Conservation (phyloP, 2,888 invertebrate genomes). For the Macaria liturata region DNA sequence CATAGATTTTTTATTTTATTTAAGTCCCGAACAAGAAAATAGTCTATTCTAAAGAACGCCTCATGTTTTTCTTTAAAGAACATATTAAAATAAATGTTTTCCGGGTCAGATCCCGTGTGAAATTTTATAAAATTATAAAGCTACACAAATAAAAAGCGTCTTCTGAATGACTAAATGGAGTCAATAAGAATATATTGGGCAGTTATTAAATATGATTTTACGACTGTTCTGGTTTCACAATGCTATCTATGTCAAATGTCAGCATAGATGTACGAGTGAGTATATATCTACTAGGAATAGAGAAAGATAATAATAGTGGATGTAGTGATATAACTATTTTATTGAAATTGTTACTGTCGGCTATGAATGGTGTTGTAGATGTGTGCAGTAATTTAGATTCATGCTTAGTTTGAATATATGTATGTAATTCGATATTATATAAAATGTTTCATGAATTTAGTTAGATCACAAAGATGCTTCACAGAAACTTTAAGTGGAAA, state of each 20-base stretch:
- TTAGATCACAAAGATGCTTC: slow-evolving; percentile 31
- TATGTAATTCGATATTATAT: neutral
- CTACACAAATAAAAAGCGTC: slow-evolving; percentile 23
- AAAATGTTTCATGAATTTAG: slow-evolving; percentile 26
- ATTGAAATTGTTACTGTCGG: slow-evolving; percentile 15
- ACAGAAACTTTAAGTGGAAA: slow-evolving; percentile 40
- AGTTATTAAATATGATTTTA: slow-evolving; percentile 31
- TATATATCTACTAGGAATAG: slow-evolving; percentile 19
- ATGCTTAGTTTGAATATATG: neutral
- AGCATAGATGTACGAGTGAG: slow-evolving; percentile 29
- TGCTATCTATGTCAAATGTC: slow-evolving; percentile 40
- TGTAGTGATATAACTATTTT: slow-evolving; percentile 13
- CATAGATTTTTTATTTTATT: no score
- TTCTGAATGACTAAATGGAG: slow-evolving; percentile 31
- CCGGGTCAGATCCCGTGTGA: slow-evolving; percentile 22
- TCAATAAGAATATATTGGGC: slow-evolving; percentile 33
- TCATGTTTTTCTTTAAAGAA: no score
- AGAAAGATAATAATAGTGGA: slow-evolving; percentile 22
- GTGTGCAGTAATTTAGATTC: neutral
- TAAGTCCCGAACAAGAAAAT: no score
- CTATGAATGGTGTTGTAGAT: slow-evolving; percentile 6
- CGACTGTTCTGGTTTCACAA: slow-evolving; percentile 35
- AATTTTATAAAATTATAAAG: slow-evolving; percentile 33
- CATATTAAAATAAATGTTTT: slow-evolving; percentile 8
- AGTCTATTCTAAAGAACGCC: no score